These are phyloP conservation scores for Andrena flavipes DNA, from an alignment of 2,888 invertebrate species.

Conservation along the genomic window DNA sequence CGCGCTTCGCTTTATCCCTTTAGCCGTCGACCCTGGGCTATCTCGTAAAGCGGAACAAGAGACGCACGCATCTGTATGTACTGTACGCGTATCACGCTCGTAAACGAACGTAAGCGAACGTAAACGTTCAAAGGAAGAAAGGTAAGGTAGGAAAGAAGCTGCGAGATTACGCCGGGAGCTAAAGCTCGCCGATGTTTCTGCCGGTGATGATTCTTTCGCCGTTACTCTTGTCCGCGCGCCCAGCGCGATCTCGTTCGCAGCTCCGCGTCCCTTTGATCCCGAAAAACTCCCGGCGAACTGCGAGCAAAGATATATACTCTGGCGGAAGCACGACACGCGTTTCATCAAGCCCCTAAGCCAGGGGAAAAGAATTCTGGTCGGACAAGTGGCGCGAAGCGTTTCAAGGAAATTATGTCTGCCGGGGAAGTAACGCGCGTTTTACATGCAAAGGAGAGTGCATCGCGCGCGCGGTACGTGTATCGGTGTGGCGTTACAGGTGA, in stretches of 20 bases:
- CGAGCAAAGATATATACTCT: not conserved
- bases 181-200: not conserved
- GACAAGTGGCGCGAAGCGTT: not conserved
- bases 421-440: not conserved
- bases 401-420: not conserved
- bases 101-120: constrained; percentile 5
- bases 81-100: not conserved
- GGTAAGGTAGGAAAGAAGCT: not conserved
- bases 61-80: constrained; percentile 28
- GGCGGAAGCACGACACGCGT: not conserved
- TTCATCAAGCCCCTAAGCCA: not conserved
- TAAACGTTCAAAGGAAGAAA: constrained; percentile 6
- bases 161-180: not conserved
- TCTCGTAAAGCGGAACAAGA: constrained; percentile 25
- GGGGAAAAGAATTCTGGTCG: not conserved
- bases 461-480: not conserved
- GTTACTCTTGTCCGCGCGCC: not conserved
- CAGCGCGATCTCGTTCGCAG: not conserved
- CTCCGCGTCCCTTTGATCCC: constrained; percentile 11
- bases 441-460: not conserved
- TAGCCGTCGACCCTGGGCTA: constrained; percentile 39
- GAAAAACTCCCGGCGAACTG: not conserved
- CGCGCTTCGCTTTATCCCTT: constrained; percentile 33
- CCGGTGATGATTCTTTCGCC: constrained; percentile 2
- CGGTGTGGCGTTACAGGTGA: not conserved